These are phyloP conservation scores for Pimephales promelas DNA, from an alignment of 2,113 vertebrate species.

Conservation along the genomic window DNA sequence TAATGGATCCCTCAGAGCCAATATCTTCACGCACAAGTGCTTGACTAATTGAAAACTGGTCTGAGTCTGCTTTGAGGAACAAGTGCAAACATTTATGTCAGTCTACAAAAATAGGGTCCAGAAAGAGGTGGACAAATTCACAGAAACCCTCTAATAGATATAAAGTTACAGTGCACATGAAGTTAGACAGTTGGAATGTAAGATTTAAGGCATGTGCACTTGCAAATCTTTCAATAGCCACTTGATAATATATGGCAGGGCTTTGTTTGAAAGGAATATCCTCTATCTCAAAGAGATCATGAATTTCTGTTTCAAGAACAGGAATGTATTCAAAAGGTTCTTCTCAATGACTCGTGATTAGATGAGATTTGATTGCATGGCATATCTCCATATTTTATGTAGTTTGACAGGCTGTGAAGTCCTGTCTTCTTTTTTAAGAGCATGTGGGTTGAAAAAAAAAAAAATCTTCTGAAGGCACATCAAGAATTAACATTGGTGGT, in stretches of 20 bases:
- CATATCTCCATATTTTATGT: neutral
- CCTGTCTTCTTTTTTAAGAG: neutral
- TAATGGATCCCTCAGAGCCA: conserved; percentile 66
- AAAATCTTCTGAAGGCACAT: neutral
- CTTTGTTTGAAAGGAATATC: conserved; percentile 3
- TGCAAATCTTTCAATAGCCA: conserved; percentile 1
- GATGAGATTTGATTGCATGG: neutral
- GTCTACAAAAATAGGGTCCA: neutral
- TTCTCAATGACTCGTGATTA: conserved; percentile 5
- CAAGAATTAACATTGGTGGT: neutral
- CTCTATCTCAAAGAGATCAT: neutral
- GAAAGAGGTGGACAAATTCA: neutral
- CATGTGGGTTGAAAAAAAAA: neutral
- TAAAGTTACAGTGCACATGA: conserved; percentile 12
- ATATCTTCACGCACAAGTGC: conserved; percentile 53
- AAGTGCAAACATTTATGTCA: conserved; percentile 50
- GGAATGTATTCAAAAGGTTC: neutral
- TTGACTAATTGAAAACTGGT: conserved; percentile 64
- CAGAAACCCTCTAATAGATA: conserved; percentile 20
- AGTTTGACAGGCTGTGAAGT: neutral
- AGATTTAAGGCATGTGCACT: neutral
- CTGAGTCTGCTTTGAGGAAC: conserved; percentile 38
- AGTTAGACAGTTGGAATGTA: conserved; percentile 4
- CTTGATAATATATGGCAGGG: neutral
- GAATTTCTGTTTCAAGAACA: neutral